These are phyloP conservation scores for Coregonus suidteri DNA, from an alignment of 2,797 vertebrate genomes.

Conservation along the genomic window DNA sequence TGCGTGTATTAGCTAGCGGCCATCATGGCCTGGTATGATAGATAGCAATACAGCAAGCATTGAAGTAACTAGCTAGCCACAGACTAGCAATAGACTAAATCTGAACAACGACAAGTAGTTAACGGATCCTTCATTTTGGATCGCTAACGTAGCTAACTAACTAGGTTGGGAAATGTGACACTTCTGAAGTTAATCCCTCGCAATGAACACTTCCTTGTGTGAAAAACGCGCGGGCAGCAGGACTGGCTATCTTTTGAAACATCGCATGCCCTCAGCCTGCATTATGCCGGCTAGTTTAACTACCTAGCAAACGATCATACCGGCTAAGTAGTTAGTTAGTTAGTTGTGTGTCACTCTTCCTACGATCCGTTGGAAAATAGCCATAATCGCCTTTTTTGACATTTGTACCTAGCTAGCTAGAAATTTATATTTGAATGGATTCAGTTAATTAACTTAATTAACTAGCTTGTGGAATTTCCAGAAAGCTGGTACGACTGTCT, in stretches of 20 bases:
- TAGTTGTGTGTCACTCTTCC: too few relatives aligned
- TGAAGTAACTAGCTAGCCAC: not conserved
- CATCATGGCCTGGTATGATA: not conserved
- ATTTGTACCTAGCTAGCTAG: too few relatives aligned
- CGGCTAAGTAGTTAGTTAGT: too few relatives aligned
- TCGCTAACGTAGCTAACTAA: too few relatives aligned
- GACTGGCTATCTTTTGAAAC: constrained; percentile 1
- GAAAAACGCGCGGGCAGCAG: constrained; percentile 29
- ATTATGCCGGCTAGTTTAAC: not conserved
- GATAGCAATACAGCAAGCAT: not conserved
- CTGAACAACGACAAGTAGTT: not conserved
- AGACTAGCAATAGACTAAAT: not conserved
- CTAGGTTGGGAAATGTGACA: too few relatives aligned
- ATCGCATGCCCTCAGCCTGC: not conserved
- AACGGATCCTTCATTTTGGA: too few relatives aligned
- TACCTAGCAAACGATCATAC: not conserved
- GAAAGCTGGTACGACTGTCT: too few relatives aligned
- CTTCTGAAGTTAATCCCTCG: too few relatives aligned
- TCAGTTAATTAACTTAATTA: not conserved
- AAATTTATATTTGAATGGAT: not conserved
- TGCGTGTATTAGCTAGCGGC: constrained; percentile 35
- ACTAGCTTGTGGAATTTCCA: too few relatives aligned
- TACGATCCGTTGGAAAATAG: too few relatives aligned
- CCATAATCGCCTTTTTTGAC: too few relatives aligned
- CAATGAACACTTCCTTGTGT: not conserved